Conservation (phyloP, 2,888 invertebrate species). For the Oasisia sp. region DNA sequence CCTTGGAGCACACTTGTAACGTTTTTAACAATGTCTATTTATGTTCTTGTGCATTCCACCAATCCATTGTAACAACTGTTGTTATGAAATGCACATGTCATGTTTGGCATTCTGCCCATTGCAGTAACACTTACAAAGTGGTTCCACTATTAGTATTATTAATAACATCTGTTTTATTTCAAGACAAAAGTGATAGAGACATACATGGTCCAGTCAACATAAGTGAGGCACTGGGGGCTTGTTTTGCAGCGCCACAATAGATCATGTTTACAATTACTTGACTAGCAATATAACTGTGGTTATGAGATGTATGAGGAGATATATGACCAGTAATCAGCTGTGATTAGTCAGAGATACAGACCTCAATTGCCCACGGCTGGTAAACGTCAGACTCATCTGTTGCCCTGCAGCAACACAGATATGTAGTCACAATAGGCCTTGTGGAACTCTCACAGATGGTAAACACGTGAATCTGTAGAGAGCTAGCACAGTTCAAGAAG, state of each 20-base stretch:
- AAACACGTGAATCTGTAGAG: no score
- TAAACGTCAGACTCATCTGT: neutral
- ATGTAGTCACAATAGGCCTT: neutral
- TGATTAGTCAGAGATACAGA: slow-evolving; percentile 12
- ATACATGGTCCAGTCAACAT: no score
- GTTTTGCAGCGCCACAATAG: neutral
- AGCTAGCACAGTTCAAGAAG: no score
- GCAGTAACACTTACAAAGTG: neutral
- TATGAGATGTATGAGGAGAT: neutral
- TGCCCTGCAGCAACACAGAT: neutral
- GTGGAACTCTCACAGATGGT: neutral
- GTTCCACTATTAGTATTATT: neutral
- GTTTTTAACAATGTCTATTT: neutral
- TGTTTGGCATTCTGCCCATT: neutral
- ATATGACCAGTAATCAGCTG: neutral
- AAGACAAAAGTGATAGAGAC: neutral
- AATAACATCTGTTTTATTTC: neutral
- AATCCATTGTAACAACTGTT: neutral
- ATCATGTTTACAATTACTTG: neutral
- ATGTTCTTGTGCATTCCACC: neutral
- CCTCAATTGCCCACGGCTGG: neutral
- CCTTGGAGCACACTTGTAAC: neutral
- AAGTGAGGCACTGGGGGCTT: neutral
- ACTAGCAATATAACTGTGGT: neutral
- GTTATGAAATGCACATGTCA: neutral